Conservation (phyloP, 64 coral and sea anemone genomes). For the Dendronephthya gigantea region DNA sequence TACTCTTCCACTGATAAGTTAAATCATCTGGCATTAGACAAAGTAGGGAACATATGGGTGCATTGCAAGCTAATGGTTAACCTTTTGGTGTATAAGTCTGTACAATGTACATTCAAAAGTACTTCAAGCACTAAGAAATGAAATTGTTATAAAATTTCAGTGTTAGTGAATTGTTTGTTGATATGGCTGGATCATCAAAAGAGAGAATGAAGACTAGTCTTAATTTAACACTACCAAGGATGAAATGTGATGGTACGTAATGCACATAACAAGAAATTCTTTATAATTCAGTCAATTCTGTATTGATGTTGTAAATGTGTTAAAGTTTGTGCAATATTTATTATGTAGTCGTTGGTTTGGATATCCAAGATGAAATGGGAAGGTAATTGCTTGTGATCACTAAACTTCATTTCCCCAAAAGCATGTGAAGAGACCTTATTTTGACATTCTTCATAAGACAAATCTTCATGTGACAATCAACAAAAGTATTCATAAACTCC, state of each 20-base stretch:
- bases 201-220: constrained; percentile 57
- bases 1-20: too few relatives aligned
- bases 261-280: neutral
- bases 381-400: too few relatives aligned
- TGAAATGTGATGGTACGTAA: constrained; percentile 88
- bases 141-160: constrained; percentile 20
- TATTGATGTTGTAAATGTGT: too few relatives aligned
- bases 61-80: neutral
- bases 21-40: too few relatives aligned
- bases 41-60: too few relatives aligned
- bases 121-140: too few relatives aligned
- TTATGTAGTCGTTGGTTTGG: constrained; percentile 67
- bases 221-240: constrained; percentile 82
- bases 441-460: neutral
- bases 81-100: too few relatives aligned
- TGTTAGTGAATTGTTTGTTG: constrained; percentile 95
- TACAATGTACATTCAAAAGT: too few relatives aligned
- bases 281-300: too few relatives aligned
- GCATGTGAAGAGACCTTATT: neutral
- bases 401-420: neutral
- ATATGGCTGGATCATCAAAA: constrained; percentile 65
- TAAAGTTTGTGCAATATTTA: too few relatives aligned
- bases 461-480: neutral
- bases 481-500: too few relatives aligned
- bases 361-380: constrained; percentile 99